Evolutionary conservation across 1,140 invertebrate genomes (phyloP), one percentile per base, ranked within the genome.

Genomic region (Nephila pilipes): DNA sequence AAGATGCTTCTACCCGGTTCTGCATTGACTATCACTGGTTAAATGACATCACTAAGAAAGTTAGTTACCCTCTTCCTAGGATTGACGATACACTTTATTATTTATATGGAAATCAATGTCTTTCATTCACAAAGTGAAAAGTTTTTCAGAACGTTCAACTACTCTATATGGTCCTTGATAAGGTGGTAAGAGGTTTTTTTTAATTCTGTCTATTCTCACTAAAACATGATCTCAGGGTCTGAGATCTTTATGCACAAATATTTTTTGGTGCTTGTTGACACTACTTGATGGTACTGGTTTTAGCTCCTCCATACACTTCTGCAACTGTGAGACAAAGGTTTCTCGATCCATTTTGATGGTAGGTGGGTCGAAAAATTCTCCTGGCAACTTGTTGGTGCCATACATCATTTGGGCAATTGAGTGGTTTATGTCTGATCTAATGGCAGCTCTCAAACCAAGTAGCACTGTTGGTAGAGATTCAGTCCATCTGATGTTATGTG

Each of bases 381-480:
- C 90, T 20, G 94, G 94, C 8, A 94, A 29, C 4, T 46, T 22
- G 8, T 87, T 80, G 6, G 29, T 46, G 14, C 94, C 94, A 81
- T 94, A 95, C 18, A 94, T 83, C 65, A 95, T 57, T 80, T 94
- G 93, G 18, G 88, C 93, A 16, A 60, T 18, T 4, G 81, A 88
- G 57, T 94, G 32, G 8, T 80, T 57, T 20, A 94, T n/a, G 91
- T 95, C 94, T 29, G 94, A 92, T 57, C 95, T 95, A 4, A 94
- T 54, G 22, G 92, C 83, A 18, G 85, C 69, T 29, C 80, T 20
- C 22, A 83, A 25, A 5, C 80, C 80, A 22, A 83, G 10, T 22
- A 83, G 80, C 5, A 46, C 36, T 6, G 80, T 83, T 3, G 22
- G 36, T 18, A 36, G 18, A 12, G 38, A 83, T 55, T 83, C 80